Evolutionary conservation across 1,140 invertebrate species (phyloP).

Genomic region (Pygmarrhopalites habei): DNA sequence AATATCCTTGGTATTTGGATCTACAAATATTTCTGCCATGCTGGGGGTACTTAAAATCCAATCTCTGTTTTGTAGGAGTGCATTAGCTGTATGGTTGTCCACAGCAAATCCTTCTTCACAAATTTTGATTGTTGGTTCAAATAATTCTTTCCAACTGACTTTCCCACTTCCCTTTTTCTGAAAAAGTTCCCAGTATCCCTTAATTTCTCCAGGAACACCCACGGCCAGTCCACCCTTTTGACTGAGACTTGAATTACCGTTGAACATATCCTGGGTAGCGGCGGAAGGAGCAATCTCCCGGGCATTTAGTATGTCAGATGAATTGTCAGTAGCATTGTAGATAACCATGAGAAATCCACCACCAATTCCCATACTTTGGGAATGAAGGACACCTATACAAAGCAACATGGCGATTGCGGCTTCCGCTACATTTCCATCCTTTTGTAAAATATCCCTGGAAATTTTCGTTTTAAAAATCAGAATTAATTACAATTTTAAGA

Average conservation of each 20-base stretch:
- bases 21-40: constrained; percentile 57
- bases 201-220: constrained; percentile 82
- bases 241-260: constrained; percentile 49
- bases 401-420: constrained; percentile 73
- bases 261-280: constrained; percentile 62
- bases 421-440: constrained; percentile 80
- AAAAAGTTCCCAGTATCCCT: constrained; percentile 78
- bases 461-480: constrained; percentile 26
- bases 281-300: constrained; percentile 69
- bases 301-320: constrained; percentile 44
- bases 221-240: constrained; percentile 55
- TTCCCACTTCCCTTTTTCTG: constrained; percentile 40
- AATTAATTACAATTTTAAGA: constrained; percentile 5
- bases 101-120: constrained; percentile 42
- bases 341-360: constrained; percentile 80
- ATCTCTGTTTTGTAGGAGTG: constrained; percentile 19
- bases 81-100: constrained; percentile 33
- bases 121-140: constrained; percentile 44
- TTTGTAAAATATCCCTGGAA: constrained; percentile 59
- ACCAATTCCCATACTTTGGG: constrained; percentile 80
- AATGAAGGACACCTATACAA: constrained; percentile 75
- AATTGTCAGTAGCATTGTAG: constrained; percentile 49
- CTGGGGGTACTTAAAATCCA: constrained; percentile 16
- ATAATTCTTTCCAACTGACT: constrained; percentile 44
- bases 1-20: constrained; percentile 54